Base-by-base conservation (phyloP, 2,113 vertebrate species). In the Phalacrocorax aristotelis region DNA sequence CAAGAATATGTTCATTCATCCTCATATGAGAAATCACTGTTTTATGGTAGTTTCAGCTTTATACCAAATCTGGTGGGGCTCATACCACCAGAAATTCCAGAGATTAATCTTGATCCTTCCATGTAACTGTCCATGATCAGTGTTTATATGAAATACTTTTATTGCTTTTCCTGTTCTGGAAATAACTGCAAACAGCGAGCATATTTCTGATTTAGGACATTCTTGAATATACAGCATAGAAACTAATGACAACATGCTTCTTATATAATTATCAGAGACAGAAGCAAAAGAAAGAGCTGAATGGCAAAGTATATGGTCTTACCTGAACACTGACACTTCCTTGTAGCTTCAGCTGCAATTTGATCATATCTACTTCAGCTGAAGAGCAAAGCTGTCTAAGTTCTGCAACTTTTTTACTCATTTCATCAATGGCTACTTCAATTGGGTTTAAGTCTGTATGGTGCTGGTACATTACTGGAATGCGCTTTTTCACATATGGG, bases 251-350 rank as follows among this genome's bases (percentile, higher is more conserved):
- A 54, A 94, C 81, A 81, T 26, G 21, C 22, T 54, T 42, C 29
- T 58, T 48, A 12, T 5, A 18, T 10, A 21, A 38, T 55, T 84
- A 70, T 75, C 46, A 82, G 34, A 22, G 30, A 60, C 23, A 94
- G 77, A 75, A 79, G 48, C 12, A 72, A 83, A 54, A 5, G 3
- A 82, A 82, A 81, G 8, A 72, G 49, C 14, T 51, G 16, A 38
- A 38, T 6, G 9, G 22, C 36, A 68, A 95, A 88, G 36, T 6
- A 15, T 27, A 44, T 2, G n/a, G 15, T 46, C 98, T 96, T 97
- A 99, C 99, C 99, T 99, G 99, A 36, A 99, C 99, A 57, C 99
- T 99, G 97, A 99, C 99, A 84, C 99, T 99, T 96, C 99, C 99
- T 96, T 99, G 99, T 26, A 99, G 98, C 81, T 99, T 99, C 95